Base-by-base conservation (phyloP, 2,113 vertebrate genomes). In the Vulpes vulpes region DNA sequence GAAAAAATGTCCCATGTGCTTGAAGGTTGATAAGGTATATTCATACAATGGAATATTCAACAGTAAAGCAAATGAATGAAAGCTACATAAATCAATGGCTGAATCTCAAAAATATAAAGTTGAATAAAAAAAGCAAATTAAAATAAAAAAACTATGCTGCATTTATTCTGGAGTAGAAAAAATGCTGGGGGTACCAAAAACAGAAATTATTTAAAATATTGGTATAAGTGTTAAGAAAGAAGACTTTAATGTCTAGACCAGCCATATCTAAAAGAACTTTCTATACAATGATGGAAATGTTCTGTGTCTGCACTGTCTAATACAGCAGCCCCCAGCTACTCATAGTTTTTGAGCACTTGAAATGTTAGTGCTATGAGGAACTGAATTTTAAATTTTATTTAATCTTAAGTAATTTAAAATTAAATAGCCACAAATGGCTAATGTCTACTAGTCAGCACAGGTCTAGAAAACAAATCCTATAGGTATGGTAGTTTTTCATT, bases 161-260 rank as follows among this genome's bases (percentile, higher is more conserved):
- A 79, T 84, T 91, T 91, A 87, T 3, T 9, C 8, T 62, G 10
- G 57, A 11, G 15, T 67, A 22, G 55, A 87, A 93, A 91, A 96
- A 91, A 30, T 12, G 71, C 43, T 76, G 35, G 15, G 60, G 60
- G 51, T 59, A 71, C 15, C 22, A 71, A 96, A 91, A 82, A 3
- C 25, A 35, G 51, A 92, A 89, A 82, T 25, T 80, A 73, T 60
- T 95, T 69, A 89, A 95, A 88, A 94, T 83, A 91, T 11, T 53
- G 32, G 23, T 84, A 12, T 51, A 59, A 81, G 1, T 84, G 4
- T 30, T 83, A 59, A 82, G 55, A 76, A 81, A 89, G 51, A 87
- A 49, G 23, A 95, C 30, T 60, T 95, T 11, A 79, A n/a, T 53
- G 57, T 82, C n/a, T 16, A 93, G 43, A 57, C 10, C 49, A 83